Evolutionary conservation across 2,113 vertebrate genomes (phyloP).

Genomic region (Tychaedon coryphoeus): DNA sequence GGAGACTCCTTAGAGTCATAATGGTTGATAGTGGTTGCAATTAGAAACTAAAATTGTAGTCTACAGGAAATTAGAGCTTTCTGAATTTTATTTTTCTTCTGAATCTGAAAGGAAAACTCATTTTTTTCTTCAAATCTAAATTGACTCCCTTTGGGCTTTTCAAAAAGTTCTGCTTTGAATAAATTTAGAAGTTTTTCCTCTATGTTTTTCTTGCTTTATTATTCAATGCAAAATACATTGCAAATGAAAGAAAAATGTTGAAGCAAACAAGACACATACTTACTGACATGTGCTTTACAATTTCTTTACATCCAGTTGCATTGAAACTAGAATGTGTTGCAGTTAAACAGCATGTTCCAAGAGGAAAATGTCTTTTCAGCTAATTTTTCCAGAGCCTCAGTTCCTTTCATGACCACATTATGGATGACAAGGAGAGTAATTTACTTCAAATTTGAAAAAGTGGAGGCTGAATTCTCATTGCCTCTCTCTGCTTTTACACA

Average conservation of each 20-base stretch:
- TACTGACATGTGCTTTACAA: not conserved
- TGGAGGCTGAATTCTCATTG: not conserved
- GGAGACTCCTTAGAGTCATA: not conserved
- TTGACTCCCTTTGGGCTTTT: accelerated
- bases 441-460: not conserved
- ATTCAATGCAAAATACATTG: not conserved
- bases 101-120: not conserved
- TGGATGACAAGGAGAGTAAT: not conserved
- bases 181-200: not conserved
- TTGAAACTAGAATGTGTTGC: not conserved
- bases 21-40: not conserved
- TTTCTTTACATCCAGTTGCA: not conserved
- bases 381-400: not conserved
- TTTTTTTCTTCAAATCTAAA: not conserved
- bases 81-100: not conserved
- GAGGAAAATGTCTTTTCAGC: not conserved
- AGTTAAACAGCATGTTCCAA: not conserved
- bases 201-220: not conserved
- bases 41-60: not conserved
- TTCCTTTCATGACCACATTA: not conserved
- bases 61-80: not conserved
- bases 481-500: not conserved
- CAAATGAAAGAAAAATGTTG: not conserved
- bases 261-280: not conserved
- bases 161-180: not conserved